phyloP scores from a whole-genome alignment of 2,113 vertebrate species.

The Nyctereutes procyonoides region DNA sequence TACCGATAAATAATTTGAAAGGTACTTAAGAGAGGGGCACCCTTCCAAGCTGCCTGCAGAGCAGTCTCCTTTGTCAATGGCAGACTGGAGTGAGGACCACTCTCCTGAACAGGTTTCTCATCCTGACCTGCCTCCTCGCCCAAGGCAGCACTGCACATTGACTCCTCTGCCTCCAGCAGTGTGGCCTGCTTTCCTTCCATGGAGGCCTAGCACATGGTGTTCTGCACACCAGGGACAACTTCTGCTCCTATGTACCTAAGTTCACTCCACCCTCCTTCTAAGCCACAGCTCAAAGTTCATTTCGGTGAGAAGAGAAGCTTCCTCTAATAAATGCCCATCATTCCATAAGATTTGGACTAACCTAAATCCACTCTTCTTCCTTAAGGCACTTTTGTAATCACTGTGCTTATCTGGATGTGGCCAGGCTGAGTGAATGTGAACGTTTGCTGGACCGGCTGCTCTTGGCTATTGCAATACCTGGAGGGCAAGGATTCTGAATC shows the following conservation, averaged over 20 bases:
- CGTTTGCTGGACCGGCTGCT: not conserved
- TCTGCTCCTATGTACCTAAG: not conserved
- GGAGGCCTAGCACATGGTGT: not conserved
- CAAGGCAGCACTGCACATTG: accelerated
- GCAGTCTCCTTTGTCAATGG: not conserved
- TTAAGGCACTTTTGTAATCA: not conserved
- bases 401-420: not conserved
- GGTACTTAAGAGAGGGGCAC: not conserved
- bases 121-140: not conserved
- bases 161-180: not conserved
- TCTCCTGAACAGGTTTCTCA: not conserved
- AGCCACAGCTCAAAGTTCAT: not conserved
- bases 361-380: not conserved
- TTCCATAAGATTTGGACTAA: not conserved
- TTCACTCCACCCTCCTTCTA: not conserved
- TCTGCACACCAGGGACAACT: not conserved
- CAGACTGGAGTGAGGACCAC: not conserved
- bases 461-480: not conserved
- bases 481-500: not conserved
- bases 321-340: not conserved
- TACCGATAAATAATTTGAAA: not conserved
- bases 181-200: not conserved
- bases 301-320: not conserved
- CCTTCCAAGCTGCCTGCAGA: not conserved
- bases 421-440: not conserved